phyloP scores from a whole-genome alignment of 2,888 invertebrate genomes.

The Aphodius sticticus region DNA sequence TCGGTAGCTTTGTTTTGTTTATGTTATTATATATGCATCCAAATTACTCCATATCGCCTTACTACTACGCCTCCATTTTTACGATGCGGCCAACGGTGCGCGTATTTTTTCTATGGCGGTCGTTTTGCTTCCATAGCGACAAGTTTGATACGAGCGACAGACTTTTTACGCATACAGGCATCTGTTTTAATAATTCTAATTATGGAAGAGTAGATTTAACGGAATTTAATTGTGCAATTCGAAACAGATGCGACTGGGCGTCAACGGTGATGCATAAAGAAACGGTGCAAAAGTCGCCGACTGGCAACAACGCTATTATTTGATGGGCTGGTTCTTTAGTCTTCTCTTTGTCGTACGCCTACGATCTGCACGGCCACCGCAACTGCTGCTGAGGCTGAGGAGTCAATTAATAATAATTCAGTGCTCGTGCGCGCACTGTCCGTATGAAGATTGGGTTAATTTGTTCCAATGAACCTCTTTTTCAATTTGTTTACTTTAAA shows the following conservation, averaged over 20 bases:
- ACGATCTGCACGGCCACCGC: not conserved
- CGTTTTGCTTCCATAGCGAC: not conserved
- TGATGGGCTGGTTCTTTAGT: not conserved
- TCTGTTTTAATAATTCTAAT: not conserved
- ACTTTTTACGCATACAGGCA: not conserved
- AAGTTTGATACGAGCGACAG: not conserved
- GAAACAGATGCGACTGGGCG: not conserved
- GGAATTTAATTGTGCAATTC: not conserved
- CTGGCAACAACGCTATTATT: not conserved
- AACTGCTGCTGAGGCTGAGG: not conserved
- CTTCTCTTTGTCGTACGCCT: not conserved
- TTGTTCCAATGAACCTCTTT: not conserved
- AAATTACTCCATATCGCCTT: not conserved
- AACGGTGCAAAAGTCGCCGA: not conserved
- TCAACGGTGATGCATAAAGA: not conserved
- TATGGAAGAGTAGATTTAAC: not conserved
- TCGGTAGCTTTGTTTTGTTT: conserved; percentile 10
- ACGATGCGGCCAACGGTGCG: not conserved
- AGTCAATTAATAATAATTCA: not conserved
- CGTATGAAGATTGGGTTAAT: not conserved
- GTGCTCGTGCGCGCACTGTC: not conserved
- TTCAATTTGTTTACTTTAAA: not conserved
- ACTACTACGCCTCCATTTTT: not conserved
- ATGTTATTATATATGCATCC: not conserved
- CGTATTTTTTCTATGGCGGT: not conserved